Evolutionary conservation across 2,797 vertebrate genomes (phyloP).

Genomic region (Rhinophrynus dorsalis): DNA sequence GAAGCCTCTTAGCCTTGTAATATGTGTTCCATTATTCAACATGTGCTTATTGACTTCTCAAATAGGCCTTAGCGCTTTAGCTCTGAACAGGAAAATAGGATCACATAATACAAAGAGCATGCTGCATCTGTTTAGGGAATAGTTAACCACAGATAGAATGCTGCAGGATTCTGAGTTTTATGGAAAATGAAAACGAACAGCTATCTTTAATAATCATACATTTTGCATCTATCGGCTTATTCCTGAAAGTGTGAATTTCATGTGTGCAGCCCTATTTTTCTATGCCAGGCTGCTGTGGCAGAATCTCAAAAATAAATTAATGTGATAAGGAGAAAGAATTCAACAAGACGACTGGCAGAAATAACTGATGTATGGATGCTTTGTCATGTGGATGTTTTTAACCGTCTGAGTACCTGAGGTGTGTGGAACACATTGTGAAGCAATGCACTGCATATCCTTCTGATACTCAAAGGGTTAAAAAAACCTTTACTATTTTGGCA

Average conservation of each 20-base stretch:
- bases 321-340: conserved; percentile 28
- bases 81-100: background rate
- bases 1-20: background rate
- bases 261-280: too few relatives aligned
- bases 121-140: background rate
- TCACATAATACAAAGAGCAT: background rate
- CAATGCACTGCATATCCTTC: too few relatives aligned
- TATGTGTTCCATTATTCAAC: background rate
- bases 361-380: too few relatives aligned
- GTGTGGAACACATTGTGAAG: too few relatives aligned
- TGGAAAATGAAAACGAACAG: background rate
- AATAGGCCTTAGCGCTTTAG: background rate
- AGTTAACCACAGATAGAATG: background rate
- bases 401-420: too few relatives aligned
- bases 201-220: background rate
- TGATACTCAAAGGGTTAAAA: too few relatives aligned
- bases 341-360: conserved; percentile 16
- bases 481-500: too few relatives aligned
- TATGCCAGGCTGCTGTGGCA: background rate
- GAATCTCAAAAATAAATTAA: conserved; percentile 1
- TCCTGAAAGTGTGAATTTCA: background rate
- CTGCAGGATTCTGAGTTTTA: background rate
- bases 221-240: background rate
- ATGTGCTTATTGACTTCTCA: background rate
- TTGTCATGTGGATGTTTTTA: too few relatives aligned